A percentile compares a stretch with the other conserved stretches of the same genome.
These are phyloP conservation scores for Drosophila virilis DNA, from an alignment of 1,140 invertebrate genomes.

Conservation along the genomic window DNA sequence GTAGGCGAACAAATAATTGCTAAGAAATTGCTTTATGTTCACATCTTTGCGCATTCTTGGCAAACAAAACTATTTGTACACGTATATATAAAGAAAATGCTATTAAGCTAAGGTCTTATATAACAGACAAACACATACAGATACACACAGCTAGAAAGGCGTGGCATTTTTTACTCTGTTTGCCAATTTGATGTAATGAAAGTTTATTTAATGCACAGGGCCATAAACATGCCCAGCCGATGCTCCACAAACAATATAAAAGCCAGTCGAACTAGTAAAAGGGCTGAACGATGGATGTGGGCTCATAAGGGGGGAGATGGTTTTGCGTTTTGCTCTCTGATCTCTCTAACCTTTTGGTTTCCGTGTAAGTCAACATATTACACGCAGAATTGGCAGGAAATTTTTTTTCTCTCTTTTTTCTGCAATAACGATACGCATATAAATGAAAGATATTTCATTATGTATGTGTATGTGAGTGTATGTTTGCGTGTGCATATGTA, in stretches of 20 bases:
- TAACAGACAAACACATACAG: slow-evolving; percentile 6
- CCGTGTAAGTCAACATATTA: slow-evolving; percentile 49
- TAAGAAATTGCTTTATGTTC: slow-evolving; percentile 22
- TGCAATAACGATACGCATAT: slow-evolving; percentile 37
- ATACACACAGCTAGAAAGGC: background rate
- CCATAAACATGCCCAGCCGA: slow-evolving; percentile 57
- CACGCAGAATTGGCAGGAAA: slow-evolving; percentile 35
- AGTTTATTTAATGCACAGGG: slow-evolving; percentile 58
- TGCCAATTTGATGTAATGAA: slow-evolving; percentile 42
- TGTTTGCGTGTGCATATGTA: background rate
- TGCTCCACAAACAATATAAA: slow-evolving; percentile 33
- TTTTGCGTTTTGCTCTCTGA: background rate
- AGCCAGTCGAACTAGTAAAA: slow-evolving; percentile 8
- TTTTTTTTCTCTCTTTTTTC: slow-evolving; percentile 16
- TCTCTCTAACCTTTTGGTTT: slow-evolving; percentile 16
- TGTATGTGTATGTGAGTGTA: slow-evolving; percentile 5
- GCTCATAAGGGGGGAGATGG: background rate
- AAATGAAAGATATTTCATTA: slow-evolving; percentile 33
- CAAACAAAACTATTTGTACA: slow-evolving; percentile 33
- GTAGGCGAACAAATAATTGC: slow-evolving; percentile 11
- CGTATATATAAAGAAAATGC: slow-evolving; percentile 22
- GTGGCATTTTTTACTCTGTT: slow-evolving; percentile 28
- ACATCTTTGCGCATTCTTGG: background rate
- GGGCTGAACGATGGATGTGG: background rate
- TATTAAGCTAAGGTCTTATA: slow-evolving; percentile 6